Evolutionary conservation across 2,888 invertebrate species (phyloP), one percentile per base, ranked within the genome.

Genomic region (Rhaphigaster nebulosa): DNA sequence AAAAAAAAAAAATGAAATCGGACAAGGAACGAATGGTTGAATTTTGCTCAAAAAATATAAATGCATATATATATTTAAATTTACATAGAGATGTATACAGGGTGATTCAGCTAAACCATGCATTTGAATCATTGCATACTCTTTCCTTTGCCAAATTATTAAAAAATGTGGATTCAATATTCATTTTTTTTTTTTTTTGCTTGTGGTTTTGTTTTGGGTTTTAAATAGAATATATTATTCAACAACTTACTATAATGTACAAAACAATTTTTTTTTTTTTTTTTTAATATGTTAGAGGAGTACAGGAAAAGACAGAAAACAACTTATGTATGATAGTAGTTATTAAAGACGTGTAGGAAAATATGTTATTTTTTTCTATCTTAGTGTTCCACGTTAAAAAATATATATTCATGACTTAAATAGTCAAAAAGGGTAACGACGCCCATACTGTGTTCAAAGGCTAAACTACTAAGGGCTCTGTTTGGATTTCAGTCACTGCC

Each of bases 101-200:
- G 23, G 70, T 70, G 70, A 34, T 70, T 70, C 70, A 70, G 70
- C 70, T 70, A 70, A 38, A 70, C 29, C 34, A 70, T 70, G 34
- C 70, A 38, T 70, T 70, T 70, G 70, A 70, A 70, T 70, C 70
- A 70, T 70, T 70, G 70, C 70, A 70, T 70, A 70, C 70, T 34
- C 70, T 20, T 70, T 70, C 3, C 15, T 29, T 34, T 70, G 70
- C 29, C 29, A 70, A 70, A 70, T 70, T 1, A 70, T 70, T 34
- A 70, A 1, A 70, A 65, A 34, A 34, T 38, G 20, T 38, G 34
- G 0, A 34, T 20, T 34, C 20, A 34, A 70, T 70, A 34, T 20
- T 34, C 20, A 34, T 70, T 20, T 18, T 65, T 29, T 15, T 18
- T 29, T n/a, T 13, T n/a, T 8, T 34, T 56, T 56, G 13, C 18